Evolutionary conservation across 2,797 vertebrate genomes (phyloP), one percentile per base, ranked within the genome.

Genomic region (Pogoniulus pusillus): DNA sequence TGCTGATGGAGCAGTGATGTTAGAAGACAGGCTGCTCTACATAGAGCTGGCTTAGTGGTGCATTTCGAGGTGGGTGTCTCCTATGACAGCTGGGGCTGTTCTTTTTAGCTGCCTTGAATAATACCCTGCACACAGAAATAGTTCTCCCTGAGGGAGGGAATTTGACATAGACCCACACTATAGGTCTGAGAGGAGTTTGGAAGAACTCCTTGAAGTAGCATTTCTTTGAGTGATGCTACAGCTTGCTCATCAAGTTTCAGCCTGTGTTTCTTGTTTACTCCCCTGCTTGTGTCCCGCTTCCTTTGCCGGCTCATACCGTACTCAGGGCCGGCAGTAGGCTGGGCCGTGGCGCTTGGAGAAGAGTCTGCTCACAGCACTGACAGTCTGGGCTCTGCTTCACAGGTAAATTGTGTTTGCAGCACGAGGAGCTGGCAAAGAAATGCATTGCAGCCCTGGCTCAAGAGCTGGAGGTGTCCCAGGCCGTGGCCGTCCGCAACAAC

Each of bases 401-500:
- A 99, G 99, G 99, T 18, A 99, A 99, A 92, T 85, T 99, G 76
- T 99, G 98, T 83, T 97, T 99, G 35, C 99, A 99, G 96, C 98
- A 98, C 0, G 98, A 99, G 91, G 98, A 98, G 2, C 97, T 99
- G 16, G 98, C 98, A 15, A 98, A 98, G 94, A 97, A 97, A 41
- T 98, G 98, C 95, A 95, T 99, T 37, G 98, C 99, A 0, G 98
- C 98, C 26, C 97, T 99, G 20, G 98, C 98, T 24, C 97, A 98
- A 15, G 99, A 99, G 93, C 97, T 99, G 37, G 98, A 99, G 96
- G 96, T 98, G 14, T 98, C 98, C 0, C 89, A 82, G 1, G 98
- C 98, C 2, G 90, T 98, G 15, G 97, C 98, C 0, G 97, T 99
- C 29, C 98, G 99, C 84, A 99, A 98, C 96, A 99, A 99, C 0